A percentile compares a stretch with the other conserved stretches of the same genome.
Conservation (phyloP, 2,113 vertebrate genomes). For the Cardinalis cardinalis region DNA sequence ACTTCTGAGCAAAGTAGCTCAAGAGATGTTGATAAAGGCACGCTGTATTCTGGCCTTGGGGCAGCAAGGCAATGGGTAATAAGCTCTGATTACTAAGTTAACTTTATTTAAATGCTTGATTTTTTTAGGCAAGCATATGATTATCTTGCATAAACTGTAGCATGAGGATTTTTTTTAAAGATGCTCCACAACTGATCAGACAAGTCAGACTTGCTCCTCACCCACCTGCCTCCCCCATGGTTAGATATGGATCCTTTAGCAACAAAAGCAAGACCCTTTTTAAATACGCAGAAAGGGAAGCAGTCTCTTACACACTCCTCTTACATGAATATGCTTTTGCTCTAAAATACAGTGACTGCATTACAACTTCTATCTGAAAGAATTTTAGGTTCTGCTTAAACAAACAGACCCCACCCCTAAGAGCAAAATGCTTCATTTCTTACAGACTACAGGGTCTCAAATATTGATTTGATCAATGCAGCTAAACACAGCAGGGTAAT, state of each 20-base stretch:
- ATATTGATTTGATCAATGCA: not conserved
- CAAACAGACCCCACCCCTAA: not conserved
- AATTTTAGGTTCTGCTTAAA: not conserved
- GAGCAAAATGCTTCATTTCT: not conserved
- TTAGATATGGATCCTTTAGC: not conserved
- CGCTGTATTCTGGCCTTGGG: not conserved
- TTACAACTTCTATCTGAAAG: not conserved
- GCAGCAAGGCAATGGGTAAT: not conserved
- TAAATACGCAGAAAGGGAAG: not conserved
- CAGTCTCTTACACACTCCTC: not conserved
- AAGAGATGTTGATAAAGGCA: not conserved
- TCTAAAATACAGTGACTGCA: not conserved
- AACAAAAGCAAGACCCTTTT: not conserved
- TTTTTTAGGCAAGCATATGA: constrained; percentile 26
- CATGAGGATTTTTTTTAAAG: not conserved
- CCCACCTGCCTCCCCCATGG: not conserved
- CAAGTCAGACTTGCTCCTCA: not conserved
- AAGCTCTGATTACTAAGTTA: constrained; percentile 19
- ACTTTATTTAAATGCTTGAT: constrained; percentile 26
- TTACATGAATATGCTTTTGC: not conserved
- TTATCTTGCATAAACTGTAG: not conserved
- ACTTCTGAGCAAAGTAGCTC: not conserved
- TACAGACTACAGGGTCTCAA: not conserved
- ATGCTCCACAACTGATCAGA: not conserved
- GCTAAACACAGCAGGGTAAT: not conserved